Evolutionary conservation across 2,888 invertebrate genomes (phyloP).

Genomic region (Noctua comes): DNA sequence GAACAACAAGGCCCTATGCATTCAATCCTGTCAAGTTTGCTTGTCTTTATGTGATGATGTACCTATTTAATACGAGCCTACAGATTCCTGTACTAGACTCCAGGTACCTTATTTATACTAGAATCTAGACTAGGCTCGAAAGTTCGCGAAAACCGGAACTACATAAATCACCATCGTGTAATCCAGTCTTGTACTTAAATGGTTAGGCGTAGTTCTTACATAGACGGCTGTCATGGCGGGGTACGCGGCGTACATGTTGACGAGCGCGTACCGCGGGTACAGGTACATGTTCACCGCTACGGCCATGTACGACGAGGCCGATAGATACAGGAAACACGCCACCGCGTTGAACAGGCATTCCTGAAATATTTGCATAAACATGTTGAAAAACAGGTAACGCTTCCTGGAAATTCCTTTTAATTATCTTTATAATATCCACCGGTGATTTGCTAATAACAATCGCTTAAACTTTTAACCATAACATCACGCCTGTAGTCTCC

Average conservation of each 20-base stretch:
- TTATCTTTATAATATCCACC: neutral
- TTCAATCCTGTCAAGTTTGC: neutral
- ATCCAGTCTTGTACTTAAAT: neutral
- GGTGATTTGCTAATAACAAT: neutral
- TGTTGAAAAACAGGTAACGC: neutral
- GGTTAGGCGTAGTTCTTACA: conserved; percentile 89
- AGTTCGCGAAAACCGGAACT: conserved; percentile 6
- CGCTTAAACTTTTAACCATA: neutral
- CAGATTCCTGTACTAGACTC: neutral
- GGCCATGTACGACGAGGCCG: conserved; percentile 95
- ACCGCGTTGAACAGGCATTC: conserved; percentile 95
- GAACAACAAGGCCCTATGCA: neutral
- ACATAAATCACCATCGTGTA: neutral
- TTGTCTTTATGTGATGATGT: neutral
- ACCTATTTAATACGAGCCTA: neutral
- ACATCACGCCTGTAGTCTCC: neutral
- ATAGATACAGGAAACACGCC: conserved; percentile 94
- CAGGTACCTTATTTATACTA: neutral
- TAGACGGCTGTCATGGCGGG: conserved; percentile 97
- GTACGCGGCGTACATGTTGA: conserved; percentile 95
- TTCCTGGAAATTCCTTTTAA: neutral
- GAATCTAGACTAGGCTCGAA: conserved; percentile 1
- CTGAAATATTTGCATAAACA: conserved; percentile 85
- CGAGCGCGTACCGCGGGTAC: conserved; percentile 93
- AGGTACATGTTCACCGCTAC: conserved; percentile 94